Conservation (phyloP, 2,113 vertebrate species). For the Odocoileus hemionus region DNA sequence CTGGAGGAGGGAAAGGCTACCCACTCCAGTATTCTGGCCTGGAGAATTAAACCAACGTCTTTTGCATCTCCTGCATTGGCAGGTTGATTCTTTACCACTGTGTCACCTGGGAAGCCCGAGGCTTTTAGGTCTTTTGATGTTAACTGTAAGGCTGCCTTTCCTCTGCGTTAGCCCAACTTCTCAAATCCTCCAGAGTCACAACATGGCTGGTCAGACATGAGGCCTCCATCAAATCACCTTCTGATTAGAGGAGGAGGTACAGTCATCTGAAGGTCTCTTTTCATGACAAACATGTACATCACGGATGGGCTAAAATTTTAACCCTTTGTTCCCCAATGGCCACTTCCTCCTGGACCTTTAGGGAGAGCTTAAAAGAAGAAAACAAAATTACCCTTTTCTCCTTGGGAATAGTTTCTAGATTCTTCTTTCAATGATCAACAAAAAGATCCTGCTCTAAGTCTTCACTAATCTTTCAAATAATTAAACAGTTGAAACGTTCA, state of each 20-base stretch:
- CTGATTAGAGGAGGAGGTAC: background rate
- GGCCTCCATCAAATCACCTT: background rate
- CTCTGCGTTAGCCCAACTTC: background rate
- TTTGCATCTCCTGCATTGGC: background rate
- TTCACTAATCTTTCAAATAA: background rate
- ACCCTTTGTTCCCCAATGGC: background rate
- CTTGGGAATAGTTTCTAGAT: background rate
- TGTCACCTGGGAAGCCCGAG: background rate
- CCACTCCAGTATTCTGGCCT: background rate
- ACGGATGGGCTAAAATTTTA: background rate
- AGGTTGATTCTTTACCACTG: background rate
- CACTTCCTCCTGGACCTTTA: background rate
- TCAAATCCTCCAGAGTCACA: background rate
- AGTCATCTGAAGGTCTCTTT: background rate
- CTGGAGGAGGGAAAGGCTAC: background rate
- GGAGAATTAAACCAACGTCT: background rate
- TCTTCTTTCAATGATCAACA: background rate
- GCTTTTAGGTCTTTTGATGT: background rate
- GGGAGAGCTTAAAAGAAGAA: background rate
- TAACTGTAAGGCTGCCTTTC: background rate
- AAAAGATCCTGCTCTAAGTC: background rate
- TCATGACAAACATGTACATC: background rate
- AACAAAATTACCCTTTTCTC: background rate
- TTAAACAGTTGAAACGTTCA: slow-evolving; percentile 12
- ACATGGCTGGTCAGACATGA: background rate